Evolutionary conservation across 1,140 invertebrate genomes (phyloP), one percentile per base, ranked within the genome.

Genomic region (Sinella curviseta): DNA sequence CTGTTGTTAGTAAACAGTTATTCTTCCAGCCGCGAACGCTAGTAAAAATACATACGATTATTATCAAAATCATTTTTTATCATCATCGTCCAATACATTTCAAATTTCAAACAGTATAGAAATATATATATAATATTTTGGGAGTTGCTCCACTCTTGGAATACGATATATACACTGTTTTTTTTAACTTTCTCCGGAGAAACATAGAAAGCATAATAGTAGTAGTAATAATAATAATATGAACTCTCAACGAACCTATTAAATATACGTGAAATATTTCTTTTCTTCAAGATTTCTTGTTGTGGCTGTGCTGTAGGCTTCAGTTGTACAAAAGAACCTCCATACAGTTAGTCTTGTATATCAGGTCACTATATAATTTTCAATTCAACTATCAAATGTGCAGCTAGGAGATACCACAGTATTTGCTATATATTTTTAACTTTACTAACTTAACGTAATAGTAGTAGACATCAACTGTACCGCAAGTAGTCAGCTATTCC

Each of bases 331-430:
- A 48, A 48, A 48, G 57, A 65, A 26, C 8, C 57, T 65, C 16
- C 14, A 65, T 65, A 65, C 24, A 65, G 24, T 65, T 65, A 65
- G 57, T 65, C 57, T 65, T 65, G 57, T 8, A 65, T 14, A 65
- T 65, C 57, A 65, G 57, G 57, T 65, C 57, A 65, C 57, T 65
- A 65, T 17, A n/a, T 65, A 26, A 65, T 48, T 48, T 48, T 20
- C 39, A 48, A 12, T 48, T 20, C 39, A 48, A 8, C 20, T 48
- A 48, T 48, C 39, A 12, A 48, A 8, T 48, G 39, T 20, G 39
- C 20, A 48, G 8, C 8, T 12, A 48, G 20, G 20, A 48, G 39
- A 20, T 48, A 12, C 20, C 39, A 48, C 8, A 48, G 20, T 48
- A 8, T 48, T 48, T 48, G 39, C 8, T 20, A 48, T 12, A 12